phyloP scores from a whole-genome alignment of 2,113 vertebrate species.

The Vimba vimba region DNA sequence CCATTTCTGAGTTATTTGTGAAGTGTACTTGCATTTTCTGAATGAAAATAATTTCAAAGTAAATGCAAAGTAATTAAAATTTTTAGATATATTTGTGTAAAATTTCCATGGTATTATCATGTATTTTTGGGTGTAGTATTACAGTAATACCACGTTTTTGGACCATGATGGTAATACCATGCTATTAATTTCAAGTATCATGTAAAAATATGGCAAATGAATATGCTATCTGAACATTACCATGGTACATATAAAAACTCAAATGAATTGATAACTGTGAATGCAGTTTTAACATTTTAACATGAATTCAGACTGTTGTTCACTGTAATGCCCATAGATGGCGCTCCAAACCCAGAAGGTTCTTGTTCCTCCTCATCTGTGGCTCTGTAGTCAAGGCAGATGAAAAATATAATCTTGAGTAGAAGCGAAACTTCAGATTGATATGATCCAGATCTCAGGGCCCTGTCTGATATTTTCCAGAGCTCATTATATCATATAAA shows the following conservation, averaged over 20 bases:
- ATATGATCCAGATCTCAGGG: background rate
- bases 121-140: background rate
- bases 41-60: too few species aligned
- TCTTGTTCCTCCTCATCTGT: background rate
- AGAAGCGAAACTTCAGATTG: slow-evolving; percentile 2
- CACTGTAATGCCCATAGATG: slow-evolving; percentile 30
- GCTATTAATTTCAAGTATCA: background rate
- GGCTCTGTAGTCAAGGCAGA: background rate
- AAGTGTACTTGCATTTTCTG: too few species aligned
- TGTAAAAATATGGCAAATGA: background rate
- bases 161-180: background rate
- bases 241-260: background rate
- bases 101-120: background rate
- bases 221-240: background rate
- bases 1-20: too few species aligned
- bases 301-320: background rate
- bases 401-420: background rate
- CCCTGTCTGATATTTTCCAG: slow-evolving; percentile 4
- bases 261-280: background rate
- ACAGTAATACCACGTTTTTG: background rate
- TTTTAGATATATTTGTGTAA: background rate
- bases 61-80: too few species aligned
- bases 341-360: slow-evolving; percentile 30
- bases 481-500: slow-evolving; percentile 4
- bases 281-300: background rate